Conservation (phyloP, 2,888 invertebrate genomes). For the Sphaerophoria taeniata region DNA sequence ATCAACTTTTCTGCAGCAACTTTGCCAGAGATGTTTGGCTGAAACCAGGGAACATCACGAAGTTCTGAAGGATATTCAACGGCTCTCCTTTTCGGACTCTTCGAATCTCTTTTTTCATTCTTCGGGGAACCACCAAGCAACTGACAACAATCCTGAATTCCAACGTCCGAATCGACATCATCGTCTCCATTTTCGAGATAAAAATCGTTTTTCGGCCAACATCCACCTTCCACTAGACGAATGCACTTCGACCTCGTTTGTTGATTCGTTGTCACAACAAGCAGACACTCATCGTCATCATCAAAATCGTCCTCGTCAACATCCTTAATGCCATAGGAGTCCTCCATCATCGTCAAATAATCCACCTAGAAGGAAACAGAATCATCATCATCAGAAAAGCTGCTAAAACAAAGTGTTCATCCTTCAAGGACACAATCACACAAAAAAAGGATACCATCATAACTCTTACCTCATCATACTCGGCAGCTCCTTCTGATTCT, state of each 20-base stretch:
- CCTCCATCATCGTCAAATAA: conserved; percentile 64
- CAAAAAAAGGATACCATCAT: conserved; percentile 19
- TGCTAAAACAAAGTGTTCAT: conserved; percentile 47
- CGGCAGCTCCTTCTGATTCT: conserved; percentile 52
- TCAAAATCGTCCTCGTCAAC: conserved; percentile 35
- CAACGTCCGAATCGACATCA: conserved; percentile 77
- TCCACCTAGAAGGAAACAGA: conserved; percentile 44
- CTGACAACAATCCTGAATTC: conserved; percentile 80
- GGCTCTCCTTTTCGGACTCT: conserved; percentile 60
- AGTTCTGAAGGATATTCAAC: conserved; percentile 75
- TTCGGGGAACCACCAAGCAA: conserved; percentile 73
- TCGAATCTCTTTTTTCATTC: conserved; percentile 42
- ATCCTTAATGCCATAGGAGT: conserved; percentile 61
- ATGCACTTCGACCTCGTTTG: conserved; percentile 46
- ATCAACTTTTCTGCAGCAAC: conserved; percentile 77
- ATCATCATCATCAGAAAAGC: conserved; percentile 33
- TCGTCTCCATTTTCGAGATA: conserved; percentile 78
- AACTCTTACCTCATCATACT: conserved; percentile 61
- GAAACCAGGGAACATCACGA: conserved; percentile 78
- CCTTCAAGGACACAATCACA: not conserved
- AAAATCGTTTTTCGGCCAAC: conserved; percentile 50
- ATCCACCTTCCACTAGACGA: conserved; percentile 47
- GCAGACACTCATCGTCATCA: conserved; percentile 64
- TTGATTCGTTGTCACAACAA: conserved; percentile 54
- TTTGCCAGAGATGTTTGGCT: conserved; percentile 78